Conservation (phyloP, 2,113 vertebrate genomes). For the Engraulis encrasicolus region DNA sequence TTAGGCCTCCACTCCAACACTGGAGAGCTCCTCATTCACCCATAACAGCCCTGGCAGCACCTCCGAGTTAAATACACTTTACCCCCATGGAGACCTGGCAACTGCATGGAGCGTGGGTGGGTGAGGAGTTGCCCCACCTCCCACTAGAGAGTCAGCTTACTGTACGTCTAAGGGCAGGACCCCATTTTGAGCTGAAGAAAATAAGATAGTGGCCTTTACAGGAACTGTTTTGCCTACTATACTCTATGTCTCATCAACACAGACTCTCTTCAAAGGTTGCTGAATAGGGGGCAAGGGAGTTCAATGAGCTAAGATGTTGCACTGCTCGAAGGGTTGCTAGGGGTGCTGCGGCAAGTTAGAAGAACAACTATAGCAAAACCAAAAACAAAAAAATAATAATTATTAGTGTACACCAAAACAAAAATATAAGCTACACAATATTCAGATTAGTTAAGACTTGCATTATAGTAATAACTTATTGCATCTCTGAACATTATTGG, state of each 20-base stretch:
- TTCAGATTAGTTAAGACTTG: no score
- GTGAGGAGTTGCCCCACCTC: not conserved
- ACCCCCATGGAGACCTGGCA: not conserved
- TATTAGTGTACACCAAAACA: no score
- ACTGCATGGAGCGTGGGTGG: not conserved
- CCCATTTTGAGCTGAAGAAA: not conserved
- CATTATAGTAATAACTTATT: no score
- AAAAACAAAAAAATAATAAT: no score
- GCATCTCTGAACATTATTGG: no score
- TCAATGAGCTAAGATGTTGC: no score
- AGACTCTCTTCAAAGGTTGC: not conserved
- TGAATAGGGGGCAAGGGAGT: no score
- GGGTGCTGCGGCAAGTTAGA: no score
- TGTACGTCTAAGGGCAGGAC: not conserved
- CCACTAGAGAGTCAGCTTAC: not conserved
- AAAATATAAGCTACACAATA: no score
- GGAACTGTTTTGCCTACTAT: not conserved
- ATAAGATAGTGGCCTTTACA: not conserved
- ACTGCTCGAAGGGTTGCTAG: no score
- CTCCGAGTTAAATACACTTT: slow-evolving; percentile 5
- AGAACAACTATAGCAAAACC: no score
- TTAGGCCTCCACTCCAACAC: not conserved
- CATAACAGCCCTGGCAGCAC: slow-evolving; percentile 13
- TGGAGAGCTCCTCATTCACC: slow-evolving; percentile 40
- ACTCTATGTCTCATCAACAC: not conserved